phyloP scores from a whole-genome alignment of 2,113 vertebrate genomes.

The Mormyrus iriodes region DNA sequence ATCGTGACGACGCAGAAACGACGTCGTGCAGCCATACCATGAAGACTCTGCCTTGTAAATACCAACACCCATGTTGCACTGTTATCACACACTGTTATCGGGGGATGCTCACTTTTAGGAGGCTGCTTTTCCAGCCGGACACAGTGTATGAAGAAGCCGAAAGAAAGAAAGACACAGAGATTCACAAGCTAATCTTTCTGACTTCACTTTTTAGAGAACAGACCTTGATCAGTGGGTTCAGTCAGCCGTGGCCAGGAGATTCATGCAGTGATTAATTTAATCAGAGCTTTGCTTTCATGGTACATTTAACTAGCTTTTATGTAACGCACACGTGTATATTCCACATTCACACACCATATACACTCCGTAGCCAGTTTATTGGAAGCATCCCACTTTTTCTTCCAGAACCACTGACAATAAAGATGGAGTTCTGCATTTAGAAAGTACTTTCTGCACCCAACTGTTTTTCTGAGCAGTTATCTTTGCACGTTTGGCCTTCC shows the following conservation, averaged over 20 bases:
- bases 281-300: not conserved
- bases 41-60: not conserved
- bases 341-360: not conserved
- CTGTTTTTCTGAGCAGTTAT: not conserved
- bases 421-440: not conserved
- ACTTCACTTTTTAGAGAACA: not conserved
- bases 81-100: not conserved
- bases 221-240: not conserved
- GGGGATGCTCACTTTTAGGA: not conserved
- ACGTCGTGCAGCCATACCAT: not conserved
- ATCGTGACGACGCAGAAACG: not conserved
- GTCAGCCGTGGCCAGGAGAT: not conserved
- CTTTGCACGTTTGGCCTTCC: not conserved
- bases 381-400: not conserved
- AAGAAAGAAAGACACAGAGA: not conserved
- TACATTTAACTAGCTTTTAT: not conserved
- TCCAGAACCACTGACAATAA: not conserved
- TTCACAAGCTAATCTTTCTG: not conserved
- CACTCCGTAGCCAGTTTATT: not conserved
- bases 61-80: not conserved
- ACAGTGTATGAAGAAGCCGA: not conserved
- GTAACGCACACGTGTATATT: not conserved
- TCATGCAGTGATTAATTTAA: conserved; percentile 1
- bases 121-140: not conserved
- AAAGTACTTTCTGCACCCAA: not conserved